phyloP scores from a whole-genome alignment of 2,797 vertebrate genomes.

The Argya squamiceps region DNA sequence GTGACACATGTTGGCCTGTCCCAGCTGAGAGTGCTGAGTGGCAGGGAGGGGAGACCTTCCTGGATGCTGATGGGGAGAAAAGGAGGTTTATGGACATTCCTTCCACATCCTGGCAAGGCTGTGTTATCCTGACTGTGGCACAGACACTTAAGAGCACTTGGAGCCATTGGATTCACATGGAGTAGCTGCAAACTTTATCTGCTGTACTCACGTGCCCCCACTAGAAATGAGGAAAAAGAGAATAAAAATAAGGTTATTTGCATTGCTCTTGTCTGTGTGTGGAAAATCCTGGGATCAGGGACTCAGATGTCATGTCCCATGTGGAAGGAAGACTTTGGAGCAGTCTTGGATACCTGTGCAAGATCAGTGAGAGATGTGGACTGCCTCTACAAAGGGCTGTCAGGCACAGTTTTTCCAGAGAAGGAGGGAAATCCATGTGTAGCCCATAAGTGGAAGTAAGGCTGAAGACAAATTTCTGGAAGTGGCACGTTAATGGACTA shows the following conservation, averaged over 20 bases:
- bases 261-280: neutral
- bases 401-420: neutral
- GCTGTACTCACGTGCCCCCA: accelerated
- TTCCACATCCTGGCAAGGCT: neutral
- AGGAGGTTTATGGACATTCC: neutral
- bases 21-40: neutral
- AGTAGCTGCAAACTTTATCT: neutral
- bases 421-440: neutral
- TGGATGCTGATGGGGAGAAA: neutral
- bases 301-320: accelerated
- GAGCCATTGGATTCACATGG: neutral
- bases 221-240: neutral
- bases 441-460: neutral
- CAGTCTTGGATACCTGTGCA: neutral
- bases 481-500: neutral
- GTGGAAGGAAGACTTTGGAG: neutral
- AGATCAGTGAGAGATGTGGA: neutral
- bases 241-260: neutral
- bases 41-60: neutral
- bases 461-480: neutral
- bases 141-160: neutral
- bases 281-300: neutral
- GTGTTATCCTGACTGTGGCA: neutral
- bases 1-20: neutral
- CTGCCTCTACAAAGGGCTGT: neutral